Evolutionary conservation across 2,888 invertebrate genomes (phyloP).

Genomic region (Pherbina coryleti): DNA sequence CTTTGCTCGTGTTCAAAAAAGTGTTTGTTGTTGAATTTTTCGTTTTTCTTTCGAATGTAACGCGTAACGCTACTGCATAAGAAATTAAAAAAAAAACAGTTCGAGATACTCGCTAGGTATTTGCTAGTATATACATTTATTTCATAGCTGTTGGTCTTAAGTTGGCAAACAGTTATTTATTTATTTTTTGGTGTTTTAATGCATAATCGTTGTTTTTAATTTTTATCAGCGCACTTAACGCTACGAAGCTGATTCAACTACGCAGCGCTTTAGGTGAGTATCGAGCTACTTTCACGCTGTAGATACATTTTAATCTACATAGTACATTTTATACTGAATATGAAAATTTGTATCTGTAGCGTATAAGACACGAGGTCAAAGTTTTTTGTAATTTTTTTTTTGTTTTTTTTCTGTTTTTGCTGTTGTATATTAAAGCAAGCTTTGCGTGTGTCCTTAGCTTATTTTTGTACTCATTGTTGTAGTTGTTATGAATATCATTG

Average conservation of each 20-base stretch:
- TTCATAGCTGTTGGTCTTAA: background rate
- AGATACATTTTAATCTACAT: background rate
- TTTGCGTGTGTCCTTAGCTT: slow-evolving; percentile 25
- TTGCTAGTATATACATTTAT: background rate
- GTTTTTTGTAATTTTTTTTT: background rate
- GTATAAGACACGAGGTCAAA: slow-evolving; percentile 4
- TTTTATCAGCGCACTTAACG: background rate
- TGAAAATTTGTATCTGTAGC: background rate
- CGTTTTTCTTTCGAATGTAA: slow-evolving; percentile 8
- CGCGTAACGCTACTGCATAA: background rate
- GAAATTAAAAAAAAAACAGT: background rate
- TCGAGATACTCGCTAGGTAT: background rate
- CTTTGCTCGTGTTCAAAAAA: slow-evolving; percentile 9
- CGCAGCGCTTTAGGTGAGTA: too few relatives aligned
- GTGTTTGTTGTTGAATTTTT: background rate
- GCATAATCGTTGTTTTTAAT: background rate
- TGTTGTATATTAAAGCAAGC: background rate
- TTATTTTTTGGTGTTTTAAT: background rate
- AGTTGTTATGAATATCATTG: background rate
- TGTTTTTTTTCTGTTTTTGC: background rate
- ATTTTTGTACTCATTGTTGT: background rate
- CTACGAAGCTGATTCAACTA: too few relatives aligned
- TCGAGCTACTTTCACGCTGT: background rate
- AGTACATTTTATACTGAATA: background rate
- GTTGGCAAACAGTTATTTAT: background rate